Conservation (phyloP, 2,113 vertebrate species). For the Odocoileus hemionus region DNA sequence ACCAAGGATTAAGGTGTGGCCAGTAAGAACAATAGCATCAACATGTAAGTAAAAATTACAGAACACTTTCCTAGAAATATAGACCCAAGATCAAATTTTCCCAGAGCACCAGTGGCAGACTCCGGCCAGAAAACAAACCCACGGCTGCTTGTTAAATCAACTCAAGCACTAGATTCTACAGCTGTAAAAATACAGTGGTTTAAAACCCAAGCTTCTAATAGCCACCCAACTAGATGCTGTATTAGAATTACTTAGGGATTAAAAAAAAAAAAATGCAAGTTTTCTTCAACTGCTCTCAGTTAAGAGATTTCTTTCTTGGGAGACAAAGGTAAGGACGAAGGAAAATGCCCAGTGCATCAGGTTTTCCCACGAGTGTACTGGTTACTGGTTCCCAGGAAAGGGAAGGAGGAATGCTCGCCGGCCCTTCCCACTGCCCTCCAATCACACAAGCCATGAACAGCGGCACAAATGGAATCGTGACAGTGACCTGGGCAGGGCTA, state of each 20-base stretch:
- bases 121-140: slow-evolving; percentile 20
- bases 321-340: background rate
- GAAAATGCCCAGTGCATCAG: background rate
- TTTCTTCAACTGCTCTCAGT: background rate
- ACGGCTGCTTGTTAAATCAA: slow-evolving; percentile 46
- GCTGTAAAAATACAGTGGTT: slow-evolving; percentile 53
- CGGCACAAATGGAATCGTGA: background rate
- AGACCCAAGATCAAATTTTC: slow-evolving; percentile 42
- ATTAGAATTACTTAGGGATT: background rate
- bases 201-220: slow-evolving; percentile 31
- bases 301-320: background rate
- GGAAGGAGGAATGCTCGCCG: background rate
- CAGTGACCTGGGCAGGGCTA: background rate
- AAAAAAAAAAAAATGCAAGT: background rate
- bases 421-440: background rate
- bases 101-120: slow-evolving; percentile 18
- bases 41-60: background rate
- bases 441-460: background rate
- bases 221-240: slow-evolving; percentile 42
- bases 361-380: background rate
- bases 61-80: slow-evolving; percentile 43
- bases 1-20: background rate
- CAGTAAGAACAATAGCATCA: background rate
- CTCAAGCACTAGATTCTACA: slow-evolving; percentile 39
- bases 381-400: background rate